Evolutionary conservation across 1,140 invertebrate species (phyloP).

Genomic region (Platyura marginata): DNA sequence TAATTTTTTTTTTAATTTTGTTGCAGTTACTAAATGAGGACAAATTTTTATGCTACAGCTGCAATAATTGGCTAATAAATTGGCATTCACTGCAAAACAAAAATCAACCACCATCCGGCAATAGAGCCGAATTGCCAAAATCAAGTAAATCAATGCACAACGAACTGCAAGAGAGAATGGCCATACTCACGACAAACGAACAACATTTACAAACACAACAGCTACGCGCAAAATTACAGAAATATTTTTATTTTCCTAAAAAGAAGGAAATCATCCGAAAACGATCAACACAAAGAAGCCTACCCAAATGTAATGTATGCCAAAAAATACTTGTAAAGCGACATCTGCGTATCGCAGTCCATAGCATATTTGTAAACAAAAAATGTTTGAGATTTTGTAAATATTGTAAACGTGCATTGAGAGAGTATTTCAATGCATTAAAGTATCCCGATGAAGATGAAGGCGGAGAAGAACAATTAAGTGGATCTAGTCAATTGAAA

Average conservation of each 20-base stretch:
- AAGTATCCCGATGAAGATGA: no score
- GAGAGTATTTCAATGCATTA: background rate
- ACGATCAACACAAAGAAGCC: no score
- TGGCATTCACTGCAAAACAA: conserved; percentile 19
- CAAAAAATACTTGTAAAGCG: no score
- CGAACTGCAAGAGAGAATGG: background rate
- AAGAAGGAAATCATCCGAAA: background rate
- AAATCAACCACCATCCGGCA: background rate
- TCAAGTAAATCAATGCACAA: background rate
- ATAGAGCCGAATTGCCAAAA: background rate
- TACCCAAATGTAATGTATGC: no score
- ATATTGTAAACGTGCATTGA: background rate
- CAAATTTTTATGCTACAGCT: conserved; percentile 23
- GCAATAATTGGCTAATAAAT: conserved; percentile 24
- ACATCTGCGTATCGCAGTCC: no score
- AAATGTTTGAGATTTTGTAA: background rate
- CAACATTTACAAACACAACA: background rate
- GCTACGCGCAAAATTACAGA: background rate
- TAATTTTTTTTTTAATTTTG: background rate
- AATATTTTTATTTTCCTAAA: background rate
- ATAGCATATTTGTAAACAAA: background rate
- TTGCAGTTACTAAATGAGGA: conserved; percentile 20
- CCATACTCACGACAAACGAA: background rate
- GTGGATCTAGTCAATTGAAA: background rate
- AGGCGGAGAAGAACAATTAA: background rate